Conservation (phyloP, 2,797 vertebrate species). For the Lagorchestes hirsutus region DNA sequence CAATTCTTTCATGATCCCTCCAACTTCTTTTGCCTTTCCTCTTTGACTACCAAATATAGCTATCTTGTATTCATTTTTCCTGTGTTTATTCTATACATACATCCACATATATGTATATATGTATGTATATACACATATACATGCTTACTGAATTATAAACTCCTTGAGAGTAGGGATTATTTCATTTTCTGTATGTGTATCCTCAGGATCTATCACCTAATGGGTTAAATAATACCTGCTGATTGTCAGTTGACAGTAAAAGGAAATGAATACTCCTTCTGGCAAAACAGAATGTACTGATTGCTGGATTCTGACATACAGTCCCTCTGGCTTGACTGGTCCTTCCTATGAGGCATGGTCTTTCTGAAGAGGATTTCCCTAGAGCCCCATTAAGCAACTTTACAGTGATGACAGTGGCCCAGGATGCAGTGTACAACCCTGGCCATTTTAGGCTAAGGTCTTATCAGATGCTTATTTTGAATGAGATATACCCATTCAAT, state of each 20-base stretch:
- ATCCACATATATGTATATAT: not conserved
- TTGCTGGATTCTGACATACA: not conserved
- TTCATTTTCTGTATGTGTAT: not conserved
- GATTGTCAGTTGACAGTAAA: not conserved
- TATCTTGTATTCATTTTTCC: not conserved
- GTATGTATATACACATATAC: not conserved
- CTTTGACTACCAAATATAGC: not conserved
- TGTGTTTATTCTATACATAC: not conserved
- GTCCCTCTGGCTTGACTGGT: not conserved
- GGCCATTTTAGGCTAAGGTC: too few species aligned
- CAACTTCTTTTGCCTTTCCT: not conserved
- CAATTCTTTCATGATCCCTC: not conserved
- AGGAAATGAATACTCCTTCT: not conserved
- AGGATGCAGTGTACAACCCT: too few species aligned
- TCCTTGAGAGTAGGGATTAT: not conserved
- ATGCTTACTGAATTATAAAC: not conserved
- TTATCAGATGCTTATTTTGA: too few species aligned
- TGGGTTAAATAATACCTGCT: not conserved
- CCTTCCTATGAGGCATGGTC: not conserved
- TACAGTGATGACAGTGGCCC: not conserved
- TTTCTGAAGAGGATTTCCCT: not conserved
- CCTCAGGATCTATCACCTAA: not conserved
- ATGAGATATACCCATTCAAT: too few species aligned
- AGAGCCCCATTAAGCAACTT: not conserved
- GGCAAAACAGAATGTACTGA: not conserved